phyloP scores from a whole-genome alignment of 2,113 vertebrate genomes.

The Connochaetes taurinus region DNA sequence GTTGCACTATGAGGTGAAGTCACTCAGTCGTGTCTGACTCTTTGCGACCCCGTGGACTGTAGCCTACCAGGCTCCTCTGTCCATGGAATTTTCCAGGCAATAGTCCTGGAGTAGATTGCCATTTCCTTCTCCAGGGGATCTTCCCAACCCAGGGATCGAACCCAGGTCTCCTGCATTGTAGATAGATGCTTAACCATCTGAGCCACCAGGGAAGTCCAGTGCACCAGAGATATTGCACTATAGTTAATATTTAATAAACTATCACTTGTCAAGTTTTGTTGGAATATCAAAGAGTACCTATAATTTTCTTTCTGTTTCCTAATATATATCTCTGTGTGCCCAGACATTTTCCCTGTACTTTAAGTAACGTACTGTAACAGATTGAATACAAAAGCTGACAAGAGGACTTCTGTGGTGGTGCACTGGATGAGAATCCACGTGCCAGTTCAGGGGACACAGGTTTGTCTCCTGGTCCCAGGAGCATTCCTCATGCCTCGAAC shows the following conservation, averaged over 20 bases:
- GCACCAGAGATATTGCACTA: neutral
- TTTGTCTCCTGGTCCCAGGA: neutral
- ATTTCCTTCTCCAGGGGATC: no score
- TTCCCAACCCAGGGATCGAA: no score
- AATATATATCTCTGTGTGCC: neutral
- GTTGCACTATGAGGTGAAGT: neutral
- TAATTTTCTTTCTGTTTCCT: neutral
- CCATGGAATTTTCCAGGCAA: no score
- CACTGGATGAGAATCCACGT: neutral
- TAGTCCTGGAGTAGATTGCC: no score
- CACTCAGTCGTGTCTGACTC: no score
- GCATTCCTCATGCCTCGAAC: neutral
- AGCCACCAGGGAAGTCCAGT: no score
- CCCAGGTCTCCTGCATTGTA: no score
- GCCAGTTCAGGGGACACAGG: neutral
- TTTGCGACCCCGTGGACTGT: no score
- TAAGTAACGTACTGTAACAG: neutral
- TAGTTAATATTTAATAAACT: neutral
- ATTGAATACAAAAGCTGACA: neutral
- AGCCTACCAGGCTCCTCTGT: no score
- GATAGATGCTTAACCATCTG: no score
- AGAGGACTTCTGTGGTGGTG: neutral
- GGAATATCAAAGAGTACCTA: neutral
- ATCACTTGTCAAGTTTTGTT: neutral
- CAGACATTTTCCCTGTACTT: neutral